These are phyloP conservation scores for Vombatus ursinus DNA, from an alignment of 2,113 vertebrate genomes.

Conservation along the genomic window DNA sequence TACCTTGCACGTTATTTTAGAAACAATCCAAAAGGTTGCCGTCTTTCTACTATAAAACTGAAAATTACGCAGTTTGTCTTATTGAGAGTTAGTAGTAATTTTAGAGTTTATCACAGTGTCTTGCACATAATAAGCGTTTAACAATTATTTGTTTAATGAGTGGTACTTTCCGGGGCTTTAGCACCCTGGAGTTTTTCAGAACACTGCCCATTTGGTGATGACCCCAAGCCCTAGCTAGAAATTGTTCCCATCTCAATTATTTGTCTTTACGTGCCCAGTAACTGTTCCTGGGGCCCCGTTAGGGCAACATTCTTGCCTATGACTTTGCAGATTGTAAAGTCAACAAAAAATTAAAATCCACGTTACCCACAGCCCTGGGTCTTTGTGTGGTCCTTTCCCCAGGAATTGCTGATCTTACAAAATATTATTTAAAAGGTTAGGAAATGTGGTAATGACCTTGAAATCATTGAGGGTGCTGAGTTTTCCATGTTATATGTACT, in stretches of 20 bases:
- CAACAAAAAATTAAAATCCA: neutral
- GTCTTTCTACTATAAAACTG: neutral
- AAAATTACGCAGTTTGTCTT: neutral
- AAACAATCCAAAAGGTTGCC: neutral
- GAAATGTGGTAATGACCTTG: neutral
- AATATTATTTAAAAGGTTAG: neutral
- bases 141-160: neutral
- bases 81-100: neutral
- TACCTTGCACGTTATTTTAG: neutral
- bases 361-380: neutral
- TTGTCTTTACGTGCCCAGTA: neutral
- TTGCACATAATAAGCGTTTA: neutral
- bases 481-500: neutral
- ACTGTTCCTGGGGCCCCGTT: neutral
- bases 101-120: neutral
- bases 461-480: neutral
- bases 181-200: neutral
- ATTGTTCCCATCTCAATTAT: neutral
- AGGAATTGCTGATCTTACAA: neutral
- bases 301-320: neutral
- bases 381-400: neutral
- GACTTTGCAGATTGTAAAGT: neutral
- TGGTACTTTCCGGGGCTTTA: neutral
- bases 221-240: neutral
- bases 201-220: neutral